Percentiles rank a stretch among this genome's conserved stretches.
These are phyloP conservation scores for Nothobranchius furzeri DNA, from an alignment of 2,113 vertebrate species.

Conservation along the genomic window DNA sequence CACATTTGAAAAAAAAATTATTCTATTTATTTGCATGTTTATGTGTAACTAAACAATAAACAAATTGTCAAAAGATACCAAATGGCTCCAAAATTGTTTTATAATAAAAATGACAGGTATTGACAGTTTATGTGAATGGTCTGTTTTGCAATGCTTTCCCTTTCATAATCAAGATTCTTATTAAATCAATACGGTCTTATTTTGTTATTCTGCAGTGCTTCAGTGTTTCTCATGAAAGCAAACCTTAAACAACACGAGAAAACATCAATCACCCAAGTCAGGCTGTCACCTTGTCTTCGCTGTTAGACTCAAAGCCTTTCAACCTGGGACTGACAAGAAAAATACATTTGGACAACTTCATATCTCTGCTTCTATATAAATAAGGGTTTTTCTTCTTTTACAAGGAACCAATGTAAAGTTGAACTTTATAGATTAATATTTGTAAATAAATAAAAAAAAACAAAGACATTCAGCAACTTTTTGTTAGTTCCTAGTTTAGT, in stretches of 20 bases:
- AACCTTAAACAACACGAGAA: background rate
- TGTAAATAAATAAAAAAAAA: background rate
- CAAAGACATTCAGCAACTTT: background rate
- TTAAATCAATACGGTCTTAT: background rate
- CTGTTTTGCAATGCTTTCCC: background rate
- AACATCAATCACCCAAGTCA: background rate
- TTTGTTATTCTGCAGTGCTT: background rate
- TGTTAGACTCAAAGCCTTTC: slow-evolving; percentile 1
- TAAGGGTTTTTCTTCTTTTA: background rate
- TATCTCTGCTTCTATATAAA: background rate
- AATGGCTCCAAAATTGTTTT: background rate
- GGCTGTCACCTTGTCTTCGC: slow-evolving; percentile 2
- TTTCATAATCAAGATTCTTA: no score
- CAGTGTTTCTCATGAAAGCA: background rate
- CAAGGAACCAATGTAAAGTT: background rate
- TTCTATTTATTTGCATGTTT: slow-evolving; percentile 3
- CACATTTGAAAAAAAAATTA: no score
- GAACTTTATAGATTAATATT: background rate
- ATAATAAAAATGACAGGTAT: background rate
- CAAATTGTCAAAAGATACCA: background rate
- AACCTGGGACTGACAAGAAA: background rate
- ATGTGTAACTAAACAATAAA: background rate
- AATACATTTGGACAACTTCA: background rate
- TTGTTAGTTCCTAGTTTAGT: background rate
- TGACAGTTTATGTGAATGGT: background rate